Conservation (phyloP, 2,113 vertebrate species). For the Rhegmatorhina hoffmannsi region DNA sequence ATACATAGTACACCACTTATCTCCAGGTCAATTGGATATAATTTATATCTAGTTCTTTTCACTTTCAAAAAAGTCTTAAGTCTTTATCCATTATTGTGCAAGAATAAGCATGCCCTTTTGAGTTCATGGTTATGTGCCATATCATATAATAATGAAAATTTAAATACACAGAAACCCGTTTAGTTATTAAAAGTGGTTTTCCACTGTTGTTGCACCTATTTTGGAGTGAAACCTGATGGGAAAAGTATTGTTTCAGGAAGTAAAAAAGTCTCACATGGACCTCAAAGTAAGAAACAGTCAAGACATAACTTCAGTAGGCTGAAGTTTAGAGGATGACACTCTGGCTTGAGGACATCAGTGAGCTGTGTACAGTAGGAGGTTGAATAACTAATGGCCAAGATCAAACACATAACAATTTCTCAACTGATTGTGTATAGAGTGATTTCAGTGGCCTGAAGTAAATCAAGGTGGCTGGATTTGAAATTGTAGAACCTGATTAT, state of each 20-base stretch:
- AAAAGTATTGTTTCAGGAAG: background rate
- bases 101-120: background rate
- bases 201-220: background rate
- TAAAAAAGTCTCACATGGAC: background rate
- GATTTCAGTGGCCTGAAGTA: background rate
- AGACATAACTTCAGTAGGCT: background rate
- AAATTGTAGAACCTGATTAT: background rate
- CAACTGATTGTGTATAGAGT: background rate
- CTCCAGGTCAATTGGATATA: background rate
- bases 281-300: background rate
- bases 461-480: background rate
- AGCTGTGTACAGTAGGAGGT: background rate
- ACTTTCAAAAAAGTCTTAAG: background rate
- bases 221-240: background rate
- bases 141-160: background rate
- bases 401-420: background rate
- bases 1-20: background rate
- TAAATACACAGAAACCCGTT: accelerated
- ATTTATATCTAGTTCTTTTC: background rate
- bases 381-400: background rate
- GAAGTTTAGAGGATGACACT: background rate
- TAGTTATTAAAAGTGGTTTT: background rate
- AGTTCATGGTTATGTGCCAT: background rate
- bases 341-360: background rate
- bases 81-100: background rate